Base-by-base conservation (phyloP, 2,113 vertebrate genomes). In the Lates calcarifer region DNA sequence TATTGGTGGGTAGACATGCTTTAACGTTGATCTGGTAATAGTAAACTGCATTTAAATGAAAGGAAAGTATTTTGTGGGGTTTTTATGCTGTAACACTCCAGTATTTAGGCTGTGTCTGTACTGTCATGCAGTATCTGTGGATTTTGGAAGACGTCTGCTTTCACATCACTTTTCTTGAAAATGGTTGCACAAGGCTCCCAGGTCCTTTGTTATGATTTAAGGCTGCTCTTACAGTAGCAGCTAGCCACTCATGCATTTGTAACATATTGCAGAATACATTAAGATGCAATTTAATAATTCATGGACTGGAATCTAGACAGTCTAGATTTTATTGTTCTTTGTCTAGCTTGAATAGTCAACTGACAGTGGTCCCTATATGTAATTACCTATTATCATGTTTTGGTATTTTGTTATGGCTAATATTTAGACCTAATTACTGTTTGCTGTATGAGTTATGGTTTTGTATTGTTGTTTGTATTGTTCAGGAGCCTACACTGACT, bases 241-340 rank as follows among this genome's bases (percentile, higher is more conserved):
- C 74, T 17, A 64, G 61, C 39, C 26, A 76, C 58, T 84, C 87
- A 84, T 89, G 88, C 84, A 87, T 93, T 41, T 89, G 71, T 90
- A 84, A 83, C 11, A 79, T 72, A 63, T 61, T 74, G 72, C 78
- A 74, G 89, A 91, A 90, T 91, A 91, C 81, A 92, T 93, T 90
- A 90, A 67, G 17, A 68, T 85, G 45, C 28, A 49, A 67, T 47
- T 93, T 72, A 91, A 92, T 92, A 88, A 94, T 94, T 95, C 49
- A 94, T 92, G 71, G 53, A 47, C 29, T 83, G 29, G 79, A 74
- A 86, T 83, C 72, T 62, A 88, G 86, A 73, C 82, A 3, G 66
- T 86, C 81, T 86, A 66, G 68, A 69, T 78, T 57, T 77, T 55
- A 81, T 87, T 83, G 41, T 86, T 86, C 83, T 88, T 84, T 92